Conservation (phyloP, 1,140 invertebrate genomes). For the Tetranychus urticae region DNA sequence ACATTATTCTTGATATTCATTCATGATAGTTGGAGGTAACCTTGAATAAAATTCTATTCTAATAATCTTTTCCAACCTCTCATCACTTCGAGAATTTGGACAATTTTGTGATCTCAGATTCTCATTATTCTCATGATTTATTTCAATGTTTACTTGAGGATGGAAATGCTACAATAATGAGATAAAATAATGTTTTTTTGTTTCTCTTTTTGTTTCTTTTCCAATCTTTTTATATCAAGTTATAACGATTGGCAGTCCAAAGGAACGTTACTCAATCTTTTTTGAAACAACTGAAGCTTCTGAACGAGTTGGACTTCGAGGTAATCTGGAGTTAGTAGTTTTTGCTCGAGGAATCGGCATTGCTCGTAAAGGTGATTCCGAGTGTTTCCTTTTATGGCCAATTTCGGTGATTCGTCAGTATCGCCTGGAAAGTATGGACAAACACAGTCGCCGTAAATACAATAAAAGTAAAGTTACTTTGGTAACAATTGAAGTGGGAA, state of each 20-base stretch:
- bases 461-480: neutral
- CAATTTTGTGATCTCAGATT: no score
- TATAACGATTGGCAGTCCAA: constrained; percentile 2
- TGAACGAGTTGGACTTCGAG: constrained; percentile 8
- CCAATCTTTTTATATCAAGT: no score
- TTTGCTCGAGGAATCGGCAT: constrained; percentile 12
- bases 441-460: neutral
- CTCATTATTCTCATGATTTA: no score
- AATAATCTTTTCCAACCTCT: no score
- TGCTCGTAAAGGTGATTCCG: constrained; percentile 6
- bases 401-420: constrained; percentile 13
- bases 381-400: constrained; percentile 12
- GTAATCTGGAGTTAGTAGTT: constrained; percentile 10
- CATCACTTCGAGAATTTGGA: no score
- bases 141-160: no score
- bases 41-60: no score
- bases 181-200: no score
- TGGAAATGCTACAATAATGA: no score
- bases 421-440: constrained; percentile 9
- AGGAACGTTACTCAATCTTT: constrained; percentile 9
- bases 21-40: no score
- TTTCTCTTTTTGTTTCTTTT: no score
- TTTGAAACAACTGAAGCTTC: constrained; percentile 12
- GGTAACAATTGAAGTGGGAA: neutral
- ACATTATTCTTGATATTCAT: no score